A percentile compares a stretch with the other conserved stretches of the same genome.
Conservation (phyloP, 2,113 vertebrate species). For the Butastur rufipennis region DNA sequence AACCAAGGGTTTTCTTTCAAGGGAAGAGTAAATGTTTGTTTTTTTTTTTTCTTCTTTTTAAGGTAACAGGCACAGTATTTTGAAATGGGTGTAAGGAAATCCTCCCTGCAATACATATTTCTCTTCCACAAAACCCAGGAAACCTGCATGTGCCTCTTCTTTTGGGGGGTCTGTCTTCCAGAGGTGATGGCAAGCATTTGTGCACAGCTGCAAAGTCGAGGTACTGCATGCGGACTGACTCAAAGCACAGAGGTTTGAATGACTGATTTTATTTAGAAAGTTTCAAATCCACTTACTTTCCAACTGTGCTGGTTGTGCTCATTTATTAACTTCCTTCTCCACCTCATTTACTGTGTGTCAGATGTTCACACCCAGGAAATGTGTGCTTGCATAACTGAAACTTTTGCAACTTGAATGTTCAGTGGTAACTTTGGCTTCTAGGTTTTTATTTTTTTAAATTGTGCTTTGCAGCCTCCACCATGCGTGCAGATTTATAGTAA, state of each 20-base stretch:
- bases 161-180: background rate
- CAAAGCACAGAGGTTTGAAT: background rate
- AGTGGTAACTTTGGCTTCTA: background rate
- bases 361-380: conserved; percentile 48
- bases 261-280: background rate
- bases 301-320: background rate
- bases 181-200: background rate
- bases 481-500: background rate
- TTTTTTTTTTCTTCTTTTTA: background rate
- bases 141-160: background rate
- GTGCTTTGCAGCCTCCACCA: background rate
- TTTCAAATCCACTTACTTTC: conserved; percentile 24
- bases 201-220: background rate
- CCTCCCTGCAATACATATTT: background rate
- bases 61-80: background rate
- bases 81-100: background rate
- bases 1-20: background rate
- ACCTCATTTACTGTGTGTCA: conserved; percentile 9
- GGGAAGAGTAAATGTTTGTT: background rate
- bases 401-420: background rate
- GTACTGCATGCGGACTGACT: background rate
- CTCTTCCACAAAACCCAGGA: background rate
- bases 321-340: conserved; percentile 48
- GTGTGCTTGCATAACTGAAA: conserved; percentile 44
- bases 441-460: background rate